Percentiles rank a stretch among this genome's conserved stretches.
Conservation (phyloP, 2,113 vertebrate genomes). For the Recurvirostra avosetta region DNA sequence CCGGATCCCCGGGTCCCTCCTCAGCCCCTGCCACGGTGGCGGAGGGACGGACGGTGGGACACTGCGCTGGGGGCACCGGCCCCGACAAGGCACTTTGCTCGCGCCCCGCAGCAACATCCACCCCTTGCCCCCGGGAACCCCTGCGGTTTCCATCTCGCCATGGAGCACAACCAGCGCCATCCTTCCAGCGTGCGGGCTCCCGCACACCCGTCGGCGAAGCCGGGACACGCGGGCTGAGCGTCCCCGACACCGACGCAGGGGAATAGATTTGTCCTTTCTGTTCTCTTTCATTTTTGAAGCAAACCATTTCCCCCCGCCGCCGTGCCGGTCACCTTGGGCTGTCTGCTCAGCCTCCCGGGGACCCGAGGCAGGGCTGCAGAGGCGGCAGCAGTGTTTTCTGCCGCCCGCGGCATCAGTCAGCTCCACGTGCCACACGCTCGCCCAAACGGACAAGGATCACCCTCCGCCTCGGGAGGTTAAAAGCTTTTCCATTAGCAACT, state of each 20-base stretch:
- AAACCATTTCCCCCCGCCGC: neutral
- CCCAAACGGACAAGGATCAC: neutral
- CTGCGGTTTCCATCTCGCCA: neutral
- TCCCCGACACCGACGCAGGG: neutral
- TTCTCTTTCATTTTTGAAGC: neutral
- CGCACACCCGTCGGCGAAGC: neutral
- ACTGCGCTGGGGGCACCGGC: neutral
- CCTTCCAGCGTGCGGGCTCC: neutral
- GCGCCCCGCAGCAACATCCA: fast-evolving
- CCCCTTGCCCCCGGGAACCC: neutral
- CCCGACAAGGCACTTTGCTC: neutral
- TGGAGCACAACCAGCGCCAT: neutral
- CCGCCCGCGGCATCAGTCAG: neutral
- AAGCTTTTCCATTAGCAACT: slow-evolving; percentile 71
- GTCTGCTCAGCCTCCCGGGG: neutral
- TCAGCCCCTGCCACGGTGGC: neutral
- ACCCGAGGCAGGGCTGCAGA: neutral
- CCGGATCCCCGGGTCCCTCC: neutral
- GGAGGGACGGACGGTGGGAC: neutral
- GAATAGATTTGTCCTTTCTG: neutral
- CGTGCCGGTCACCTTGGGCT: neutral
- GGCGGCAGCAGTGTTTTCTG: neutral
- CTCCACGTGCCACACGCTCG: neutral
- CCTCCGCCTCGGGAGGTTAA: slow-evolving; percentile 59
- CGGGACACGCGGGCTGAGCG: fast-evolving